Conservation (phyloP, 2,113 vertebrate genomes). For the Scolopax mira region DNA sequence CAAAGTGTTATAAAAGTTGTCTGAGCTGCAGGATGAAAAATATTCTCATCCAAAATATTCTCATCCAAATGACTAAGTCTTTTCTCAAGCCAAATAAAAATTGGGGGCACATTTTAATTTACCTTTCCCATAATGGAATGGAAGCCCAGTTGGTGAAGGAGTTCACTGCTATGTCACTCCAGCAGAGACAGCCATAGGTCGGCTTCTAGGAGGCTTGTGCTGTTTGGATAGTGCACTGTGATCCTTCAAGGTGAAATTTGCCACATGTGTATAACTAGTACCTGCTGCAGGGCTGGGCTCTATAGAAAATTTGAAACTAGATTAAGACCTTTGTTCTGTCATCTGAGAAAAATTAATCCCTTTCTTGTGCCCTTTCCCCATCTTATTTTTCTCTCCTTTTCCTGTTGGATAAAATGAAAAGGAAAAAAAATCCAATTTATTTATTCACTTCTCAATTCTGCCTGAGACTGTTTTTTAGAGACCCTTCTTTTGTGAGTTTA, state of each 20-base stretch:
- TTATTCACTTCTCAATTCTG: conserved; percentile 29
- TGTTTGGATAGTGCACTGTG: accelerated
- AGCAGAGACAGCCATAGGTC: not conserved
- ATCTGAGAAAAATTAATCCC: not conserved
- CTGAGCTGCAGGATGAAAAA: not conserved
- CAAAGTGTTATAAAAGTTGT: not conserved
- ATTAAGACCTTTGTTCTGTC: not conserved
- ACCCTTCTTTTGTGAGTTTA: conserved; percentile 43
- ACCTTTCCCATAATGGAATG: not conserved
- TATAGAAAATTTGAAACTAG: not conserved
- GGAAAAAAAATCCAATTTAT: not conserved
- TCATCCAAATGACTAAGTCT: not conserved
- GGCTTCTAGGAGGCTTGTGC: not conserved
- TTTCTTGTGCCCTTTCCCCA: not conserved
- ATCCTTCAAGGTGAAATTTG: not conserved
- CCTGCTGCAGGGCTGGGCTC: not conserved
- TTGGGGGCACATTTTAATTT: not conserved
- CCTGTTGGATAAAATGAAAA: not conserved
- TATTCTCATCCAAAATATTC: not conserved
- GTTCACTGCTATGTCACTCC: not conserved
- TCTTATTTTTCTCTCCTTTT: not conserved
- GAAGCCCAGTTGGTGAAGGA: not conserved
- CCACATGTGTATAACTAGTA: not conserved
- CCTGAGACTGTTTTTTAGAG: conserved; percentile 11
- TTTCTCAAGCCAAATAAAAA: not conserved